Conservation (phyloP, 2,113 vertebrate species). For the Datnioides undecimradiatus region DNA sequence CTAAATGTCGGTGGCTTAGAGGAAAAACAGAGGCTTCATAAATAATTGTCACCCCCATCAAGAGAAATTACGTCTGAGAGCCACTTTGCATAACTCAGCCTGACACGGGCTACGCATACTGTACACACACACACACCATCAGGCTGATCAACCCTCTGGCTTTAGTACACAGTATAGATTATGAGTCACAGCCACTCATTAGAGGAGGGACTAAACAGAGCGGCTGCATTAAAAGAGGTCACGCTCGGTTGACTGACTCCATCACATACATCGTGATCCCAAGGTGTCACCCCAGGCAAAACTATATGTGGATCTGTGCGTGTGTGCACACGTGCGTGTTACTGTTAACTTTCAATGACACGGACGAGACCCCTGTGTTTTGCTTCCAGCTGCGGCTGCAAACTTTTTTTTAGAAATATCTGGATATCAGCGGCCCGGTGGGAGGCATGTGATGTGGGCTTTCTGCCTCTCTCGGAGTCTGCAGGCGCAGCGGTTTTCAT, state of each 20-base stretch:
- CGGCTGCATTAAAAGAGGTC: slow-evolving; percentile 66
- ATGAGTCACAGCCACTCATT: slow-evolving; percentile 71
- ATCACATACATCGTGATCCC: slow-evolving; percentile 50
- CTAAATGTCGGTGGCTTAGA: slow-evolving; percentile 11
- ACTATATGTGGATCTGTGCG: background rate
- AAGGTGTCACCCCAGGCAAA: slow-evolving; percentile 38
- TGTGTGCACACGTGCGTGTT: background rate
- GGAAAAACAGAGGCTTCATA: slow-evolving; percentile 47
- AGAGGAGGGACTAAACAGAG: slow-evolving; percentile 58
- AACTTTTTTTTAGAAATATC: background rate
- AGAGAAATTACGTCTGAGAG: slow-evolving; percentile 45
- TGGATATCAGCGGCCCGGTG: background rate
- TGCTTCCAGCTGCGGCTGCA: background rate
- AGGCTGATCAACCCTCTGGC: slow-evolving; percentile 55
- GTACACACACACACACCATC: slow-evolving; percentile 32
- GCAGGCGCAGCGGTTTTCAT: background rate
- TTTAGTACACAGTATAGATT: slow-evolving; percentile 62
- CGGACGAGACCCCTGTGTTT: background rate
- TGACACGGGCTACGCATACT: slow-evolving; percentile 34
- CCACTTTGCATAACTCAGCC: slow-evolving; percentile 31
- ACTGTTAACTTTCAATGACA: slow-evolving; percentile 14
- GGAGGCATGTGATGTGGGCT: background rate
- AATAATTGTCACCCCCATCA: slow-evolving; percentile 59
- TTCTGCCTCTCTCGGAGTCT: background rate
- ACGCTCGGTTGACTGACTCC: slow-evolving; percentile 53